Conservation (phyloP, 2,888 invertebrate genomes). For the Lepidocyrtinus sp. region DNA sequence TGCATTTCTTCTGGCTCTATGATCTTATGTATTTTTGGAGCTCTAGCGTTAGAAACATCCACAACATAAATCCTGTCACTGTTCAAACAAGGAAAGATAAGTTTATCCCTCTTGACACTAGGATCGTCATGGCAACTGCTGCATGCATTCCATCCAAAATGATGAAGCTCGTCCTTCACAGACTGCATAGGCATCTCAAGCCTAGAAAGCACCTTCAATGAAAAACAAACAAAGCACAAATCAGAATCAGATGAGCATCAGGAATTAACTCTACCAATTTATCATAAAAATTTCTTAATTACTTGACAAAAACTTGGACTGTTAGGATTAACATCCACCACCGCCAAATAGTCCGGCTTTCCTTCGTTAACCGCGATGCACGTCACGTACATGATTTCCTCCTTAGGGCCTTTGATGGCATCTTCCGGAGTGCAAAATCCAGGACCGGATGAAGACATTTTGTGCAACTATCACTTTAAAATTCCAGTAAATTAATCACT, state of each 20-base stretch:
- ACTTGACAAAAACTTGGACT: constrained; percentile 90
- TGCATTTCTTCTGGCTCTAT: constrained; percentile 87
- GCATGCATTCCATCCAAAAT: constrained; percentile 97
- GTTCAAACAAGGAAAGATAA: constrained; percentile 87
- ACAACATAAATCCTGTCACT: constrained; percentile 89
- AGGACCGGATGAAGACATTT: constrained; percentile 40
- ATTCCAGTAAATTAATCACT: too few relatives aligned
- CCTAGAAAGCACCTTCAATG: constrained; percentile 86
- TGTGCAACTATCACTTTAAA: too few relatives aligned
- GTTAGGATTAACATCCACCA: constrained; percentile 91
- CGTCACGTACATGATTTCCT: constrained; percentile 90
- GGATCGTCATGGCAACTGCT: constrained; percentile 83
- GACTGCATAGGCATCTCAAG: constrained; percentile 80
- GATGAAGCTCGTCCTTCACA: constrained; percentile 91
- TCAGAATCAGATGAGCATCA: neutral
- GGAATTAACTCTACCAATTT: neutral
- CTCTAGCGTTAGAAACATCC: constrained; percentile 82
- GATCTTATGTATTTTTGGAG: constrained; percentile 83
- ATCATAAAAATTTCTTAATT: constrained; percentile 48
- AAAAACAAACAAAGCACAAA: constrained; percentile 11
- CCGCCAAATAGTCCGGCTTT: constrained; percentile 90
- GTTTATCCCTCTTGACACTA: constrained; percentile 78
- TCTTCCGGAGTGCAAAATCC: constrained; percentile 73
- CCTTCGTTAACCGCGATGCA: constrained; percentile 85
- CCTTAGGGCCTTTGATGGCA: constrained; percentile 84